phyloP scores from a whole-genome alignment of 2,113 vertebrate species.

The Sinosuthora webbiana region DNA sequence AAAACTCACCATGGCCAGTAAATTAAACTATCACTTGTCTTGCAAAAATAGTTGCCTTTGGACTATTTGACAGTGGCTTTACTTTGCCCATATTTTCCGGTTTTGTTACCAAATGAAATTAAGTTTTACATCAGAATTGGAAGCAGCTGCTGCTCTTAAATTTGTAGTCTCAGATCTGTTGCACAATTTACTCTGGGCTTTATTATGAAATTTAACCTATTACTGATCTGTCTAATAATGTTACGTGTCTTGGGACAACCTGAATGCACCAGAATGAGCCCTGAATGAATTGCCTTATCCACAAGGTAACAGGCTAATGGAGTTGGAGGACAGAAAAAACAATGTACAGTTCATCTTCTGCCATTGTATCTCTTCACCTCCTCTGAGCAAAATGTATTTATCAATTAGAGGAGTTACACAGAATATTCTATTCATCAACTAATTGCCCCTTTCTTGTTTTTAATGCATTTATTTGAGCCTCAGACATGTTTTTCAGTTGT shows the following conservation, averaged over 20 bases:
- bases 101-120: neutral
- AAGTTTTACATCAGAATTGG: neutral
- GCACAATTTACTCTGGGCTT: neutral
- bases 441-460: constrained; percentile 11
- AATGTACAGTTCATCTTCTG: neutral
- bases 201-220: neutral
- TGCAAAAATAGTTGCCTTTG: constrained; percentile 22
- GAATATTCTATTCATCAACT: neutral
- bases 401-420: neutral
- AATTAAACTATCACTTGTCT: constrained; percentile 57
- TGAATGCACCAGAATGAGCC: neutral
- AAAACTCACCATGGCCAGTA: constrained; percentile 29
- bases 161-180: neutral
- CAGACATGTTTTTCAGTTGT: neutral
- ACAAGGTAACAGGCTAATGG: neutral
- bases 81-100: neutral
- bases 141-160: neutral
- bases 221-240: neutral
- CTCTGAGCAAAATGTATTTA: constrained; percentile 15
- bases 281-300: neutral
- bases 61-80: neutral
- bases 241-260: neutral
- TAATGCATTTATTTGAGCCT: constrained; percentile 14
- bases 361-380: neutral
- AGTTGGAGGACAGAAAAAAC: neutral